phyloP scores from a whole-genome alignment of 2,797 vertebrate species.

The Microctenopoma lineatum region DNA sequence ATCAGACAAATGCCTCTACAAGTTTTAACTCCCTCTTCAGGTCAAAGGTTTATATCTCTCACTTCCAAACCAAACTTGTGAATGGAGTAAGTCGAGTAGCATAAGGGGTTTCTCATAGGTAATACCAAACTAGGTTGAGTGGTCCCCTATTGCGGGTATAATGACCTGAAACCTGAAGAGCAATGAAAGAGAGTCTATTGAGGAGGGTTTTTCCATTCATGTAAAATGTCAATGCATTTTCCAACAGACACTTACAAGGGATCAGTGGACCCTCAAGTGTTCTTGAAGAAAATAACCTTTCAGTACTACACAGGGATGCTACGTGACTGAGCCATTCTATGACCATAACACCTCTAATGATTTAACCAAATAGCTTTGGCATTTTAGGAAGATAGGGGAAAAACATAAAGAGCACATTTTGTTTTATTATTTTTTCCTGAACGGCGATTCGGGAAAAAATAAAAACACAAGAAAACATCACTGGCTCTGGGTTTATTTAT shows the following conservation, averaged over 20 bases:
- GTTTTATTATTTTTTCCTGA: background rate
- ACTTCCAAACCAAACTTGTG: constrained; percentile 57
- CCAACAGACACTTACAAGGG: constrained; percentile 87
- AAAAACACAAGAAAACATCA: constrained; percentile 57
- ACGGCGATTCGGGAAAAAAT: constrained; percentile 41
- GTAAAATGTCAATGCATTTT: constrained; percentile 85
- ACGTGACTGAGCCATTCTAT: constrained; percentile 65
- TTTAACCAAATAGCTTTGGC: constrained; percentile 81
- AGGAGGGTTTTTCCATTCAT: constrained; percentile 77
- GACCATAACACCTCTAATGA: constrained; percentile 77
- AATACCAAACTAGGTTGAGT: constrained; percentile 79
- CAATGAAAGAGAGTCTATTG: constrained; percentile 79
- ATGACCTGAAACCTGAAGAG: constrained; percentile 80
- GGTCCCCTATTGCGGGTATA: constrained; percentile 77
- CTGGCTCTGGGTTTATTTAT: constrained; percentile 58
- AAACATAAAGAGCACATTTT: constrained; percentile 19
- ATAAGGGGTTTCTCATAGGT: constrained; percentile 67
- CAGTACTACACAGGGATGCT: constrained; percentile 71
- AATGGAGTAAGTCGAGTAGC: constrained; percentile 61
- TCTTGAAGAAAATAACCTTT: constrained; percentile 84
- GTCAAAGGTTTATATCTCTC: constrained; percentile 61
- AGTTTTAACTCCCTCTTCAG: constrained; percentile 32
- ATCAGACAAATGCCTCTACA: constrained; percentile 25
- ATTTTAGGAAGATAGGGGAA: constrained; percentile 69
- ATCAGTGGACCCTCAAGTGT: constrained; percentile 83